These are phyloP conservation scores for Sabatieria punctata DNA, from an alignment of 2,888 invertebrate species.

Conservation along the genomic window DNA sequence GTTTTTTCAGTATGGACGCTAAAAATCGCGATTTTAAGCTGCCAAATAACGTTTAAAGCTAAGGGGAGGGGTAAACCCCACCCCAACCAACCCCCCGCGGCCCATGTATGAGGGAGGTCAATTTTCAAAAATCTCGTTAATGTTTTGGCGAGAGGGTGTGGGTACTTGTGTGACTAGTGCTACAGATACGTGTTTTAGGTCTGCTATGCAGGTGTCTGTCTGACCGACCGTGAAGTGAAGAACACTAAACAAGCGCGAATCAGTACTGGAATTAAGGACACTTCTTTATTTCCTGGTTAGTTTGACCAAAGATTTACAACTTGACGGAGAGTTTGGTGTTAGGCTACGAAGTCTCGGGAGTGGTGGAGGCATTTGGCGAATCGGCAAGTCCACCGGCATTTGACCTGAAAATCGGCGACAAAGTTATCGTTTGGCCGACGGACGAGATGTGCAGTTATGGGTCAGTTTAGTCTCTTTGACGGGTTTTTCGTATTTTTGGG, in stretches of 20 bases:
- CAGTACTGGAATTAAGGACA: conserved; percentile 32
- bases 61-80: neutral
- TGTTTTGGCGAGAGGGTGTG: no score
- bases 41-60: no score
- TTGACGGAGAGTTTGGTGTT: conserved; percentile 13
- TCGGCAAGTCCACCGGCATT: conserved; percentile 23
- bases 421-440: conserved; percentile 36
- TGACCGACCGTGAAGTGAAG: conserved; percentile 34
- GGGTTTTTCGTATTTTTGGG: neutral
- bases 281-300: conserved; percentile 29
- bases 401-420: conserved; percentile 35
- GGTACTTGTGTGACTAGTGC: no score
- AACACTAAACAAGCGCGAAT: conserved; percentile 34
- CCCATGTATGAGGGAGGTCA: no score
- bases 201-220: conserved; percentile 37
- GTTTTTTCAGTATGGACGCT: no score
- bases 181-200: conserved; percentile 29
- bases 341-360: conserved; percentile 39
- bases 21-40: no score
- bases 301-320: neutral
- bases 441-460: conserved; percentile 18
- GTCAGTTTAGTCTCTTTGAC: neutral
- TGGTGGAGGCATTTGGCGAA: conserved; percentile 35
- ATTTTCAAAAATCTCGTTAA: no score
- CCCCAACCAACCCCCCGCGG: no score